Evolutionary conservation across 2,113 vertebrate species (phyloP), one percentile per base, ranked within the genome.

Genomic region (Tor tambroides): DNA sequence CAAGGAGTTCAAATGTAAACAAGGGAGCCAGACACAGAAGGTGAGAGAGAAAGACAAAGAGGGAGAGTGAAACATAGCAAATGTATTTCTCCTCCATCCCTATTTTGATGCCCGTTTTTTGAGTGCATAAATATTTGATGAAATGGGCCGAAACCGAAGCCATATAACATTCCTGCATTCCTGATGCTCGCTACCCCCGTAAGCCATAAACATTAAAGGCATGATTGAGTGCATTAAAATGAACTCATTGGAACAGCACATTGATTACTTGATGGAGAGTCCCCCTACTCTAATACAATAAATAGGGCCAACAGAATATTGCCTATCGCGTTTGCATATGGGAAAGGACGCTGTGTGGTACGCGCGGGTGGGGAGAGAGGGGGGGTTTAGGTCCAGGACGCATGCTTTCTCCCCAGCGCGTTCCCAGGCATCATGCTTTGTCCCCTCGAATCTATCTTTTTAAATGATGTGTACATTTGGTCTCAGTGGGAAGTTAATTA

Each of bases 181-280:
- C 96, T 96, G 96, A 97, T 97, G 96, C 95, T 93, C 96, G 49
- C 85, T 80, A 95, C 95, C 95, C 96, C 96, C 96, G 94, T 96
- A 95, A 98, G 96, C 97, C 96, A 98, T 96, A 95, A 97, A 97
- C 97, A 97, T 97, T 97, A 97, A 96, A 95, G 95, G 93, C 95
- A 95, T 96, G 97, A 99, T 98, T 97, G 96, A 97, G 95, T 96
- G 96, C 96, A 97, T 98, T 97, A 97, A 98, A 98, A 98, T 98
- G 96, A 98, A 97, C 96, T 96, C 96, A 96, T 97, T 97, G 96
- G 96, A 92, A 97, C 95, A 96, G 94, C 94, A 95, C 96, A 98
- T 97, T 98, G 97, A 98, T 98, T 97, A 98, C 96, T 96, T 93
- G 95, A 96, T 95, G 96, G 94, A 94, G 92, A 84, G 92, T 95